These are phyloP conservation scores for Trachops cirrhosus DNA, from an alignment of 2,797 vertebrate species.

Conservation along the genomic window DNA sequence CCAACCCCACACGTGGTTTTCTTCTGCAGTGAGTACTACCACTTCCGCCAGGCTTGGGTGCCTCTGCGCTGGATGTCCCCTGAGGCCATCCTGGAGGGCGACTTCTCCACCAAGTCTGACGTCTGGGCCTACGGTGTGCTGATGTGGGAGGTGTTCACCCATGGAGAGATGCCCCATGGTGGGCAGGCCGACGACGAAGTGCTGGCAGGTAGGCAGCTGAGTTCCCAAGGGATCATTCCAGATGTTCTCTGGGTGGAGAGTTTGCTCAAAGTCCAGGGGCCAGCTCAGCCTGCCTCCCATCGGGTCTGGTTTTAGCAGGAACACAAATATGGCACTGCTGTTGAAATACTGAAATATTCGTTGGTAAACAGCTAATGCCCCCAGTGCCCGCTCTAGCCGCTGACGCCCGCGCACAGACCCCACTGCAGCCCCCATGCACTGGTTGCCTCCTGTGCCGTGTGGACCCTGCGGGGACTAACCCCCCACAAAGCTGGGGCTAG, in stretches of 20 bases:
- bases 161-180: slow-evolving; percentile 92
- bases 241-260: no score
- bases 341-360: neutral
- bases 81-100: slow-evolving; percentile 93
- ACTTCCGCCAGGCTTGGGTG: slow-evolving; percentile 95
- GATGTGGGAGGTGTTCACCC: slow-evolving; percentile 97
- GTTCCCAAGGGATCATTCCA: neutral
- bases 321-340: accelerated
- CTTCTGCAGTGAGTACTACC: slow-evolving; percentile 92
- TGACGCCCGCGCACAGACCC: neutral
- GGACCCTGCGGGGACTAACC: neutral
- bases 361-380: neutral
- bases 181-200: slow-evolving; percentile 91
- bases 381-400: neutral
- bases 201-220: slow-evolving; percentile 88
- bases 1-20: neutral
- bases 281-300: neutral
- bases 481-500: neutral
- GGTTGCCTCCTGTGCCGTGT: neutral
- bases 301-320: neutral
- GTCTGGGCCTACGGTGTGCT: slow-evolving; percentile 97
- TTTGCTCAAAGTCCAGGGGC: neutral
- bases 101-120: slow-evolving; percentile 96
- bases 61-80: slow-evolving; percentile 96
- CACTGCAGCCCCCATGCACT: neutral